Evolutionary conservation across 2,113 vertebrate genomes (phyloP).

Genomic region (Myrmophylax atrothorax): DNA sequence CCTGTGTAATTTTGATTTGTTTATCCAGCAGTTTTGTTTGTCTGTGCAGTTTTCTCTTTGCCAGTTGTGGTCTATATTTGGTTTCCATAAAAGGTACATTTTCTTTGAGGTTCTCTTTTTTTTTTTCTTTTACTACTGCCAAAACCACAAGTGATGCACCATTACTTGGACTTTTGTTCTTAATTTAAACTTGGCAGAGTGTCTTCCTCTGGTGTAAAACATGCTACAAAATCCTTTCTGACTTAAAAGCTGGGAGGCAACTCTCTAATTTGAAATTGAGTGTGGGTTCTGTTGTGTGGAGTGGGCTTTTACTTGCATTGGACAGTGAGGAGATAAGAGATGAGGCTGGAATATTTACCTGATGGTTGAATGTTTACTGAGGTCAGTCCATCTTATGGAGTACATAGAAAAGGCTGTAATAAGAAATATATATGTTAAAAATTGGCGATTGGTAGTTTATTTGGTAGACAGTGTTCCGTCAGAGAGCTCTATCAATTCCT

Average conservation of each 20-base stretch:
- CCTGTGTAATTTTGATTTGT: slow-evolving; percentile 86
- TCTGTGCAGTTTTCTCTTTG: slow-evolving; percentile 80
- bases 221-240: slow-evolving; percentile 77
- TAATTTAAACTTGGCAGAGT: slow-evolving; percentile 87
- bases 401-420: not conserved
- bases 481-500: not conserved
- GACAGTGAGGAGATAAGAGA: not conserved
- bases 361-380: not conserved
- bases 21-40: slow-evolving; percentile 90
- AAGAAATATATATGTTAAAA: not conserved
- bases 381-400: not conserved
- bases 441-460: not conserved
- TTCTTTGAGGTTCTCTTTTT: slow-evolving; percentile 82
- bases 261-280: slow-evolving; percentile 36
- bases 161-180: slow-evolving; percentile 86
- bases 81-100: slow-evolving; percentile 89
- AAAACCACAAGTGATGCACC: slow-evolving; percentile 91
- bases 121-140: slow-evolving; percentile 66
- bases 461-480: not conserved
- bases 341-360: not conserved
- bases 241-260: slow-evolving; percentile 65
- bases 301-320: not conserved
- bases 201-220: slow-evolving; percentile 78
- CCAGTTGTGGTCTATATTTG: slow-evolving; percentile 85
- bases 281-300: not conserved